These are phyloP conservation scores for Brachionus manjavacas DNA, from an alignment of 1,140 invertebrate species.

Conservation along the genomic window DNA sequence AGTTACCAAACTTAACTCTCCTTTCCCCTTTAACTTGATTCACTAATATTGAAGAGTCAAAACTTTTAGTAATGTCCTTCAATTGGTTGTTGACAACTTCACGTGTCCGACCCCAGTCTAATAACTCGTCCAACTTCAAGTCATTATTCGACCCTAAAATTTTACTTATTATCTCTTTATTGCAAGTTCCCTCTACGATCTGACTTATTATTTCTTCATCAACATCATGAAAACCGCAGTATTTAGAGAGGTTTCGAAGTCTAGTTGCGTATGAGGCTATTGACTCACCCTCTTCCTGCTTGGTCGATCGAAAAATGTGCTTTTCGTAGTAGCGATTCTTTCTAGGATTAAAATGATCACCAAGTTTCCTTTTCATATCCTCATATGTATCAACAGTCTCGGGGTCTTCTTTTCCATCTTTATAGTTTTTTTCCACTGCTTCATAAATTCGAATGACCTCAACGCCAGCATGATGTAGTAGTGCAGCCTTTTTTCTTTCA, in stretches of 20 bases:
- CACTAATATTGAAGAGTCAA: not conserved
- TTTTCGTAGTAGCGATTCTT: not conserved
- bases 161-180: not conserved
- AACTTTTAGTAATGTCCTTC: not conserved
- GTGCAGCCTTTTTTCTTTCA: not conserved
- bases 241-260: not conserved
- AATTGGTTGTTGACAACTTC: not conserved
- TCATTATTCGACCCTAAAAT: not conserved
- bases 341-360: slow-evolving; percentile 4
- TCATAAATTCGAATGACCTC: not conserved
- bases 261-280: not conserved
- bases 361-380: not conserved
- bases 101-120: not conserved
- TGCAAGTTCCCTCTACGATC: not conserved
- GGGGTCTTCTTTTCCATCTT: not conserved
- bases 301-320: not conserved
- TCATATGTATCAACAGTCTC: not conserved
- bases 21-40: not conserved
- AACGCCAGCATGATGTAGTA: not conserved
- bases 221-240: not conserved
- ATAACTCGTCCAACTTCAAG: not conserved
- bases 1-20: not conserved
- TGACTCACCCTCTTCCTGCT: not conserved
- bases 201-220: not conserved
- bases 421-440: not conserved